Conservation (phyloP, 2,888 invertebrate genomes). For the Rhopalosiphum nymphaeae region DNA sequence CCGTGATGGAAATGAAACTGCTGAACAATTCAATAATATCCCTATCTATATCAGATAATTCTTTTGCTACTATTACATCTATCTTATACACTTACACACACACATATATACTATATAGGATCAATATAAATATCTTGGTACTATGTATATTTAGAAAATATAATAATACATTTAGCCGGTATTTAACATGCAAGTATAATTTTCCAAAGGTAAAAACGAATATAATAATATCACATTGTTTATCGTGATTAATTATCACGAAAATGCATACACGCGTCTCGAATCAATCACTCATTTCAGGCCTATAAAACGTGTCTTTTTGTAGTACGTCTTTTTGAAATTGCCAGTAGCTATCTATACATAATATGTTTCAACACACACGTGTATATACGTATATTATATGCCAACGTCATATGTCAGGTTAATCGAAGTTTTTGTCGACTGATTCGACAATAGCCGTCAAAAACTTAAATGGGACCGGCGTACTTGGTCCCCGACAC, state of each 20-base stretch:
- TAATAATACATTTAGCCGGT: neutral
- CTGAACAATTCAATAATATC: neutral
- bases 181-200: neutral
- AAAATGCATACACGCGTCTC: neutral
- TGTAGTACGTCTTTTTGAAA: neutral
- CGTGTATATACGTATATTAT: neutral
- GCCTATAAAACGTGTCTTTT: neutral
- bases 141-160: neutral
- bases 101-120: neutral
- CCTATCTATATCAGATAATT: neutral
- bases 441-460: constrained; percentile 50
- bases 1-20: neutral
- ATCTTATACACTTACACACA: too few relatives aligned
- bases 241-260: constrained; percentile 32
- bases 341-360: neutral
- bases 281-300: constrained; percentile 39
- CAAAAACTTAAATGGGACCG: constrained; percentile 44
- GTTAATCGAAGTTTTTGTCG: constrained; percentile 52
- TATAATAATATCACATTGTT: constrained; percentile 19
- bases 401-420: constrained; percentile 40
- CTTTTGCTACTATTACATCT: too few relatives aligned
- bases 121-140: neutral
- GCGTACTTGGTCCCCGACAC: constrained; percentile 34
- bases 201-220: neutral
- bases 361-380: neutral